phyloP scores from a whole-genome alignment of 2,797 vertebrate genomes.

The Acrossocheilus fasciatus region DNA sequence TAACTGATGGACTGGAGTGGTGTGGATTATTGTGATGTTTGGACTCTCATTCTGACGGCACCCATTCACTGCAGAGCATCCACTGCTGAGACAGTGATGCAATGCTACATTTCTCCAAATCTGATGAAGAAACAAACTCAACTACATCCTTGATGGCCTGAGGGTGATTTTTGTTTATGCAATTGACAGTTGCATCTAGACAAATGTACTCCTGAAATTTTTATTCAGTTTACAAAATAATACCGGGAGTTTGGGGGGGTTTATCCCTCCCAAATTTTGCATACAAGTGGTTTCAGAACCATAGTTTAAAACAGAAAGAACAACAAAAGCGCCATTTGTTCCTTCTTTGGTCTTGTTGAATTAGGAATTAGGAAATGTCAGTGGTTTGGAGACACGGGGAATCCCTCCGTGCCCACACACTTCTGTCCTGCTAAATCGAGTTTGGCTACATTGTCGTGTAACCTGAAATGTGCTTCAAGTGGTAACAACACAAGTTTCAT shows the following conservation, averaged over 20 bases:
- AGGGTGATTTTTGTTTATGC: background rate
- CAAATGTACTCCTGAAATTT: background rate
- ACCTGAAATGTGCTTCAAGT: background rate
- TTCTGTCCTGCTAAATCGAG: background rate
- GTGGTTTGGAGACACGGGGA: background rate
- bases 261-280: background rate
- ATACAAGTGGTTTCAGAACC: background rate
- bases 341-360: background rate
- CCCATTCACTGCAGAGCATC: background rate
- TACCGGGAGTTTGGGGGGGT: background rate
- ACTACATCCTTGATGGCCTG: background rate
- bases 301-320: background rate
- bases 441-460: background rate
- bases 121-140: background rate
- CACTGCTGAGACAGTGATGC: background rate
- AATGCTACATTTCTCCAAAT: background rate
- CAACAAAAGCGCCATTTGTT: background rate
- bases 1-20: no score
- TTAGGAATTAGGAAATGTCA: conserved; percentile 23
- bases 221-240: background rate
- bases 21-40: background rate
- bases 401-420: background rate
- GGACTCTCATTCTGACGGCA: background rate
- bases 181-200: background rate
- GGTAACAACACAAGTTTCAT: background rate